Evolutionary conservation across 2,888 invertebrate species (phyloP), one percentile per base, ranked within the genome.

Genomic region (Drosophila neonasuta): DNA sequence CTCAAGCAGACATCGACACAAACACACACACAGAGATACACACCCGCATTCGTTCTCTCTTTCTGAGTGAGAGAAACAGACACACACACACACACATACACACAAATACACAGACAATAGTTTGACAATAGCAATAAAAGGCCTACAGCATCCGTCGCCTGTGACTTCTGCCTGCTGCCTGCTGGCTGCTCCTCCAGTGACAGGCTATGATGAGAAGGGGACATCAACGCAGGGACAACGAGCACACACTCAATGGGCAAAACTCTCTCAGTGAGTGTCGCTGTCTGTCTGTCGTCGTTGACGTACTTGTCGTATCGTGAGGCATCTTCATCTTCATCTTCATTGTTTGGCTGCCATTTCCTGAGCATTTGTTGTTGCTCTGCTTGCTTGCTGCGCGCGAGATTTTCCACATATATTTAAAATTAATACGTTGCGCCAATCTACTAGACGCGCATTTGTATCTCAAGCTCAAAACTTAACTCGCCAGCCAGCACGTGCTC

Each of bases 81-180:
- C 64, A 69, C 69, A n/a, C 5, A 45, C 51, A 45, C 51, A 70
- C 69, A 68, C 64, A 69, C 69, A 80, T 46, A 55, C 77, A 85
- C 6, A 49, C 50, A 70, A 64, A 73, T 67, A 67, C 66, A 69
- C 69, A 80, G 62, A 57, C 79, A 85, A 87, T 83, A 83, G 83
- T 83, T 83, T 83, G 87, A 83, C 83, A 83, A 87, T 87, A 83
- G 83, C 83, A 86, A 83, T 83, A 83, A 83, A 83, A 82, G 83
- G 83, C 83, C 87, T 82, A 86, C 73, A 73, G 71, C 79, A 76
- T 74, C 67, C 76, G 70, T 67, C 49, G 57, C 57, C 76, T 59
- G 65, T 59, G 65, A 48, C 49, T 59, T 50, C 29, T 42, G 50
- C 41, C 61, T 62, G 34, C 24, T 24, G 24, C 24, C 24, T 24